Conservation (phyloP, 1,140 invertebrate species). For the Sarcophaga bullata region DNA sequence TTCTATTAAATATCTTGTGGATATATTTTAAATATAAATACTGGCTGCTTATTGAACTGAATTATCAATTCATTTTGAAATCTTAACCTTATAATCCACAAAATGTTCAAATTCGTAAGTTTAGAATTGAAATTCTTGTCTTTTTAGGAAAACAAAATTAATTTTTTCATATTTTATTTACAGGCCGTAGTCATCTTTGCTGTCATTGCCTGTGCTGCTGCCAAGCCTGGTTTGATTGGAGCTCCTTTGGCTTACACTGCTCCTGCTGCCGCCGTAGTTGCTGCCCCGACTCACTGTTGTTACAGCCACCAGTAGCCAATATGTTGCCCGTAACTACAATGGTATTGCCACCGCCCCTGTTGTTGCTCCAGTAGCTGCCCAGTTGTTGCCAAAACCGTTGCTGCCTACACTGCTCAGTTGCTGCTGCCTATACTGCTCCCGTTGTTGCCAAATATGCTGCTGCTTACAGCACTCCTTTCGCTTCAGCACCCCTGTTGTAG, state of each 20-base stretch:
- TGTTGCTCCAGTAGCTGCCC: conserved; percentile 47
- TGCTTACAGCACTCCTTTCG: conserved; percentile 41
- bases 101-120: conserved; percentile 47
- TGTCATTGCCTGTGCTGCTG: conserved; percentile 63
- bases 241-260: conserved; percentile 55
- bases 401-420: conserved; percentile 45
- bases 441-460: conserved; percentile 38
- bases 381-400: conserved; percentile 43
- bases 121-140: background rate
- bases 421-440: conserved; percentile 44
- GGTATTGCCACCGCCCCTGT: conserved; percentile 49
- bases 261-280: conserved; percentile 48
- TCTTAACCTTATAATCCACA: background rate
- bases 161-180: conserved; percentile 22
- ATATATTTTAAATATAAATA: no score
- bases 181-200: conserved; percentile 56
- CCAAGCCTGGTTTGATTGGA: conserved; percentile 58
- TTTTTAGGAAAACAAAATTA: background rate
- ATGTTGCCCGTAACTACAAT: conserved; percentile 60
- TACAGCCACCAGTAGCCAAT: conserved; percentile 62
- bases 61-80: no score
- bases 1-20: no score
- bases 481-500: conserved; percentile 41
- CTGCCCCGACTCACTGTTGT: conserved; percentile 54
- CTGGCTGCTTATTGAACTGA: no score